These are phyloP conservation scores for Apodemus agrarius DNA, from an alignment of 2,797 vertebrate genomes.

Conservation along the genomic window DNA sequence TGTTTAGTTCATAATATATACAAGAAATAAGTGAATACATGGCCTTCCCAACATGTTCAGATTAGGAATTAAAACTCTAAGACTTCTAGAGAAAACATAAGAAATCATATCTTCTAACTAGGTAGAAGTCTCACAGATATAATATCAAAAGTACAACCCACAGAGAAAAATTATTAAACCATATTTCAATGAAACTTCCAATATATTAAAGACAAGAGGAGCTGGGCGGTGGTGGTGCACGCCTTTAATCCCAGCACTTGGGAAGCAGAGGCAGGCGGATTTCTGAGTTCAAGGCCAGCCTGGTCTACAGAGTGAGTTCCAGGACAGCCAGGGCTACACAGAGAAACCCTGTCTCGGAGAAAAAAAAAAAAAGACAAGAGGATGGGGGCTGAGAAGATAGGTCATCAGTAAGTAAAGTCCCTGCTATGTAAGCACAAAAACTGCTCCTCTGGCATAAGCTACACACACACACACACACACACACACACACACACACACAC, in stretches of 20 bases:
- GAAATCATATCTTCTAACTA: not conserved
- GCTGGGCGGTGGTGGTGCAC: too few species aligned
- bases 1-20: not conserved
- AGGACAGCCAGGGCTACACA: too few species aligned
- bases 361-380: not conserved
- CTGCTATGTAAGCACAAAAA: not conserved
- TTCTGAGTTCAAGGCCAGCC: too few species aligned
- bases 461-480: not conserved
- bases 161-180: not conserved
- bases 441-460: not conserved
- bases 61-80: slow-evolving; percentile 37
- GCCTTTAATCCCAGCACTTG: too few species aligned
- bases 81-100: not conserved
- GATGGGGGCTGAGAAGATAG: not conserved
- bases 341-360: too few species aligned
- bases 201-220: not conserved
- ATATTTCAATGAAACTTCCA: not conserved
- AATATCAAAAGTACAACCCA: not conserved
- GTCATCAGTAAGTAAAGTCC: not conserved
- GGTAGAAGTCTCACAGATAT: not conserved
- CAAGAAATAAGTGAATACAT: slow-evolving; percentile 14
- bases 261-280: too few species aligned
- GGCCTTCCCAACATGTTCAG: not conserved
- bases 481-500: too few species aligned
- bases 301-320: too few species aligned